Evolutionary conservation across 1,140 invertebrate species (phyloP).

Genomic region (Goniozus legneri): DNA sequence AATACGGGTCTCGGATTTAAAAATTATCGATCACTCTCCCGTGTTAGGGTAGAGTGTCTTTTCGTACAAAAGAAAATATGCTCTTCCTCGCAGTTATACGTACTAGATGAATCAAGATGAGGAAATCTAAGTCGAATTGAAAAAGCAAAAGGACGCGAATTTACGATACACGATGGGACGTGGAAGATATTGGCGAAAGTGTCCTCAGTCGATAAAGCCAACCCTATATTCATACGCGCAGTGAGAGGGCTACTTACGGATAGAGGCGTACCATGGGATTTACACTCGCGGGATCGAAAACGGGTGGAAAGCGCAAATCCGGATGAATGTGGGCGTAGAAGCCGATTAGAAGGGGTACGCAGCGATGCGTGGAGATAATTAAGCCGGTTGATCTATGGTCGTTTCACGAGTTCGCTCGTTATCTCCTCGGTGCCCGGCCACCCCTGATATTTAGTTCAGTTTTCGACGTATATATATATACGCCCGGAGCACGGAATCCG

Average conservation of each 20-base stretch:
- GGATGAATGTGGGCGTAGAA: slow-evolving; percentile 24
- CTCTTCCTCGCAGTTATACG: no score
- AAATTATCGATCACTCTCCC: no score
- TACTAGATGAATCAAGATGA: no score
- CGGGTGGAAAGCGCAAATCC: not conserved
- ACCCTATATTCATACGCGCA: not conserved
- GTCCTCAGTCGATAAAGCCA: not conserved
- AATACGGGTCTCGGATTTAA: no score
- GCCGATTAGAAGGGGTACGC: slow-evolving; percentile 35
- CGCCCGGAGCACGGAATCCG: no score
- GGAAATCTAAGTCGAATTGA: no score
- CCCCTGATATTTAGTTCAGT: slow-evolving; percentile 49
- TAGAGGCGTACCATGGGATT: not conserved
- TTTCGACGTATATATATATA: slow-evolving; percentile 39
- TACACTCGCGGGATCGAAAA: slow-evolving; percentile 6
- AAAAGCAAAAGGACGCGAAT: no score
- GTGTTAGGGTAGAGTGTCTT: no score
- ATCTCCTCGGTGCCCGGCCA: slow-evolving; percentile 47
- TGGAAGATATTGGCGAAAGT: no score
- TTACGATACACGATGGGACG: no score
- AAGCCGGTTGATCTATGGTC: slow-evolving; percentile 53
- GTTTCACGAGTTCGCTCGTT: slow-evolving; percentile 57
- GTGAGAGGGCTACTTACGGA: not conserved
- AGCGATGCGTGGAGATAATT: slow-evolving; percentile 53
- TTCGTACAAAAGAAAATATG: no score